Evolutionary conservation across 2,113 vertebrate genomes (phyloP).

Genomic region (Ondatra zibethicus): DNA sequence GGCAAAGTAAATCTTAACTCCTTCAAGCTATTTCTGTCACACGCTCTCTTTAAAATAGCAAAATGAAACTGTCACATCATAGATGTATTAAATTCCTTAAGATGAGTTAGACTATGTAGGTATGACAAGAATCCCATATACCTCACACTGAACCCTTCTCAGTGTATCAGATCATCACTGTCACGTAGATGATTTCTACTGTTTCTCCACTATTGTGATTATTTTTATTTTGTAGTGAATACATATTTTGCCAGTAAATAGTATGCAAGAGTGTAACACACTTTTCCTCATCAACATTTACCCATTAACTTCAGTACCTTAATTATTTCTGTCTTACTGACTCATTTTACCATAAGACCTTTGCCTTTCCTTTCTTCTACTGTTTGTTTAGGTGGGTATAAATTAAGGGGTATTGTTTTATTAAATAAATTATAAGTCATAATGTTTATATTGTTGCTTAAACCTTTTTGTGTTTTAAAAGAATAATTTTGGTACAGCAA

Average conservation of each 20-base stretch:
- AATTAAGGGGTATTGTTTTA: background rate
- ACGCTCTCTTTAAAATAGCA: background rate
- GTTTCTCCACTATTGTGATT: background rate
- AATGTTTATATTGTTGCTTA: background rate
- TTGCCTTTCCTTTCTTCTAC: background rate
- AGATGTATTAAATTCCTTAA: background rate
- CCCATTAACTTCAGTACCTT: background rate
- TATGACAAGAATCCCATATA: background rate
- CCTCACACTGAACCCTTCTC: background rate
- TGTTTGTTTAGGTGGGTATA: background rate
- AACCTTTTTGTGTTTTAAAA: background rate
- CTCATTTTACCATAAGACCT: background rate
- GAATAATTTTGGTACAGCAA: background rate
- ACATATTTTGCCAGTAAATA: background rate
- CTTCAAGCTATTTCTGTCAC: background rate
- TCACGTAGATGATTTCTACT: background rate
- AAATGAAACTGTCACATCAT: too few species aligned
- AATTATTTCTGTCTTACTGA: background rate
- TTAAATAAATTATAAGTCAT: background rate
- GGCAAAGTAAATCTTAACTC: too few species aligned
- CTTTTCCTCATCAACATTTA: background rate
- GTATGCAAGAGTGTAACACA: background rate
- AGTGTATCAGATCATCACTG: background rate
- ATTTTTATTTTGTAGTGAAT: background rate
- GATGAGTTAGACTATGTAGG: background rate